Conservation (phyloP, 2,113 vertebrate species). For the Bujurquina vittata region DNA sequence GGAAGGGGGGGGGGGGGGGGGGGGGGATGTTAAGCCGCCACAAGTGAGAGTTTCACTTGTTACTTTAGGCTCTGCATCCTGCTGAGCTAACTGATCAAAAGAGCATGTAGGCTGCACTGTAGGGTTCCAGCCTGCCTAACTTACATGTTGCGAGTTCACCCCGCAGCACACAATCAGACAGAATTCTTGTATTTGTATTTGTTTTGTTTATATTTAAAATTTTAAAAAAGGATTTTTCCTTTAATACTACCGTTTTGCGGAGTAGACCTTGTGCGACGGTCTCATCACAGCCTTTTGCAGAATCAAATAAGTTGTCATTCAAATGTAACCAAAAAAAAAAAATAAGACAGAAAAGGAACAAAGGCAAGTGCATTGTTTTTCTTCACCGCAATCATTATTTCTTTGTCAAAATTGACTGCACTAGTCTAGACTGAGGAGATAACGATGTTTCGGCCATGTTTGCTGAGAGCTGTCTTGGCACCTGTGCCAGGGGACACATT, state of each 20-base stretch:
- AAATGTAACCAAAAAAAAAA: background rate
- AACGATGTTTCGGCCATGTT: background rate
- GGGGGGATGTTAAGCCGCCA: background rate
- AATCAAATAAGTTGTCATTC: conserved; percentile 4
- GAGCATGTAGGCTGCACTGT: background rate
- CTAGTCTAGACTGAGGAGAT: background rate
- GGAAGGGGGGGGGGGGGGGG: too few species aligned
- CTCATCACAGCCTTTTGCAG: background rate
- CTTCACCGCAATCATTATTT: background rate
- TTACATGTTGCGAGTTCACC: background rate
- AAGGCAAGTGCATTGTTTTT: too few species aligned
- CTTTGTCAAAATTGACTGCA: background rate
- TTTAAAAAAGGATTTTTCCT: background rate
- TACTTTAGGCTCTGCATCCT: background rate
- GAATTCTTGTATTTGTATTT: background rate
- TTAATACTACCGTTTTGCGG: background rate
- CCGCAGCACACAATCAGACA: background rate
- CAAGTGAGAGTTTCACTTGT: background rate
- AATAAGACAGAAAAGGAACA: too few species aligned
- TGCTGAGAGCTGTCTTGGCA: background rate
- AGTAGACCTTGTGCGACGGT: background rate
- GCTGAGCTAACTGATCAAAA: background rate
- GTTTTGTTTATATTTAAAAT: background rate
- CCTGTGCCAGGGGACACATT: background rate
- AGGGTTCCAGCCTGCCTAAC: background rate